Evolutionary conservation across 2,113 vertebrate species (phyloP).

Genomic region (Dermatemys mawii): DNA sequence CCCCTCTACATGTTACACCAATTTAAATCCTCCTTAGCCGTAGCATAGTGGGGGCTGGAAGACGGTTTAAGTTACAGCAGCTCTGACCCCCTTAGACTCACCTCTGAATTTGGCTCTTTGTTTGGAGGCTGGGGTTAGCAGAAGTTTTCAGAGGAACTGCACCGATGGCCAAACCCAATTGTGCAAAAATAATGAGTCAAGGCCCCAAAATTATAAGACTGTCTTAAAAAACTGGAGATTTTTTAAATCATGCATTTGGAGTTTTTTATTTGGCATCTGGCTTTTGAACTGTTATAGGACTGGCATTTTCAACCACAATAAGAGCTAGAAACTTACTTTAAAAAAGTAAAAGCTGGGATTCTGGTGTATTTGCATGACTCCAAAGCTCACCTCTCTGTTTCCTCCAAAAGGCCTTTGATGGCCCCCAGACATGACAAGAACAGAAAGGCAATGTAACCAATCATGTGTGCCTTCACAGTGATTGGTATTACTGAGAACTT

Average conservation of each 20-base stretch:
- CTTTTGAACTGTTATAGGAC: neutral
- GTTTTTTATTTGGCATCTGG: neutral
- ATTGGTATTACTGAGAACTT: neutral
- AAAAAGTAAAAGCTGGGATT: neutral
- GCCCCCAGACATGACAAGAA: neutral
- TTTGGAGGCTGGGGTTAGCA: neutral
- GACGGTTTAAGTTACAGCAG: too few species aligned
- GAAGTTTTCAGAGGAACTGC: neutral
- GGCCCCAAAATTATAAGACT: neutral
- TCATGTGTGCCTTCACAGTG: neutral
- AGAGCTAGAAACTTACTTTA: too few species aligned
- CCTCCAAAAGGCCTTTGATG: neutral
- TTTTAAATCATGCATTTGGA: neutral
- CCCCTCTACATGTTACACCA: too few species aligned
- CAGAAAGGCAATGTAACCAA: neutral
- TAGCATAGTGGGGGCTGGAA: too few species aligned
- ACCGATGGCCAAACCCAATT: accelerated
- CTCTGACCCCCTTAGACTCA: neutral
- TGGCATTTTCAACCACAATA: neutral
- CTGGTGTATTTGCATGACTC: neutral
- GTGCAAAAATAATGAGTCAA: neutral
- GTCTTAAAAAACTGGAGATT: neutral
- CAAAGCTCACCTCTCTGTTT: neutral
- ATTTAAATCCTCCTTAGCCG: too few species aligned
- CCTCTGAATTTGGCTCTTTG: neutral